Evolutionary conservation across 2,797 vertebrate species (phyloP).

Genomic region (Nyctalus aviator): DNA sequence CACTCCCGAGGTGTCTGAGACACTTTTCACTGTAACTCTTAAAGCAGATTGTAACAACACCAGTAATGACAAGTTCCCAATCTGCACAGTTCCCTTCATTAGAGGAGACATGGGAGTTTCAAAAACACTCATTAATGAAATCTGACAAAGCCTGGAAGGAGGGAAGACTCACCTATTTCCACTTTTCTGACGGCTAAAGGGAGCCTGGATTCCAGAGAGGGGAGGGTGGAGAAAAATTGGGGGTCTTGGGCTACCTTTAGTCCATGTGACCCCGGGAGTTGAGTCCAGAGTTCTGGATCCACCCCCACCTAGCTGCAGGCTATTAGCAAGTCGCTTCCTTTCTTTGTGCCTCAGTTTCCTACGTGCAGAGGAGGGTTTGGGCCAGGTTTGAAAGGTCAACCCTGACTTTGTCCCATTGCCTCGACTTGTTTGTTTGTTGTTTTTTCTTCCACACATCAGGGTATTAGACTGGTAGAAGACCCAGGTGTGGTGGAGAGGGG

Average conservation of each 20-base stretch:
- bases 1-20: conserved; percentile 75
- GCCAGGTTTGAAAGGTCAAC: background rate
- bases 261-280: background rate
- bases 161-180: conserved; percentile 51
- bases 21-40: conserved; percentile 79
- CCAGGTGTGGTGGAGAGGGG: background rate
- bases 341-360: conserved; percentile 8
- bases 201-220: background rate
- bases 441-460: background rate
- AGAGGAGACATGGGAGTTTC: conserved; percentile 71
- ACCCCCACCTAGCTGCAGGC: background rate
- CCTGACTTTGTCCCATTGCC: background rate
- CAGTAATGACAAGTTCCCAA: conserved; percentile 78
- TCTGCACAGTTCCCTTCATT: conserved; percentile 79
- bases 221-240: background rate
- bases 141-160: conserved; percentile 72
- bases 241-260: background rate
- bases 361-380: background rate
- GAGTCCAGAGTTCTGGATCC: background rate
- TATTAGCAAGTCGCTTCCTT: background rate
- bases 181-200: conserved; percentile 52
- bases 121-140: conserved; percentile 80
- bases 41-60: conserved; percentile 79
- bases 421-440: background rate
- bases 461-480: conserved; percentile 19